These are phyloP conservation scores for Anguilla megastoma DNA, from an alignment of 2,797 vertebrate genomes.

Conservation along the genomic window DNA sequence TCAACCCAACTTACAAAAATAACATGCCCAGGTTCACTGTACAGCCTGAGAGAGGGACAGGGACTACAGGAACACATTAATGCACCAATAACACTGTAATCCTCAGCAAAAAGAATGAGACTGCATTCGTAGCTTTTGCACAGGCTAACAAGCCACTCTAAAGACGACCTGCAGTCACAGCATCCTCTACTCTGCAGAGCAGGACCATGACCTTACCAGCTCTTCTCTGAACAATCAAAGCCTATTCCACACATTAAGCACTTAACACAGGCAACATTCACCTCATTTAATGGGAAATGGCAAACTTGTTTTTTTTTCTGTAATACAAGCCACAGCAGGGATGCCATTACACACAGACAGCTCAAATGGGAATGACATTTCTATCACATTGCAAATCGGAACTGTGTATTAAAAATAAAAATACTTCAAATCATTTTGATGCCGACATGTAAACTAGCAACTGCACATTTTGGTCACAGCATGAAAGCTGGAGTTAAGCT, in stretches of 20 bases:
- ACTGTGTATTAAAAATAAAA: background rate
- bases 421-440: background rate
- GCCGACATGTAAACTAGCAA: background rate
- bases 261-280: background rate
- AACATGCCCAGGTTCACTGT: background rate
- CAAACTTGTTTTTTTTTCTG: background rate
- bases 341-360: background rate
- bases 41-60: background rate
- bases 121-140: conserved; percentile 28
- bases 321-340: background rate
- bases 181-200: background rate
- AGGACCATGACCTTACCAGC: background rate
- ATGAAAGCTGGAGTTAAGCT: background rate
- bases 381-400: background rate
- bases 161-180: background rate
- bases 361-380: background rate
- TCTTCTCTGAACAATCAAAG: background rate
- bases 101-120: background rate
- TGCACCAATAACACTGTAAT: background rate
- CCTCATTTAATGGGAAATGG: background rate
- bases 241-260: background rate
- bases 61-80: background rate
- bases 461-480: background rate
- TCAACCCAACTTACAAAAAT: background rate
- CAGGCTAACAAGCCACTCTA: conserved; percentile 31